Evolutionary conservation across 2,797 vertebrate genomes (phyloP).

Genomic region (Gymnodraco acuticeps): DNA sequence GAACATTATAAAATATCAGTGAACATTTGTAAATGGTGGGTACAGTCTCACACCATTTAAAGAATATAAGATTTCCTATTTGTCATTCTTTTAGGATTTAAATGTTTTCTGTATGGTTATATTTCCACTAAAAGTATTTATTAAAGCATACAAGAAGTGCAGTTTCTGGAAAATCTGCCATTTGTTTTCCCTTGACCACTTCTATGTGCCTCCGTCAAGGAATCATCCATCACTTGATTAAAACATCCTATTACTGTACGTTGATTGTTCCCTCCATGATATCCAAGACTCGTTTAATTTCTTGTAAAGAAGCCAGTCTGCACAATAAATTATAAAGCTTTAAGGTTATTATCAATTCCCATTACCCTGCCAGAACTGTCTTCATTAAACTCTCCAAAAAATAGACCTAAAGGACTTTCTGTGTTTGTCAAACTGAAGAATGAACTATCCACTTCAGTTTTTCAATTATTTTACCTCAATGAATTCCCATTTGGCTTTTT

Average conservation of each 20-base stretch:
- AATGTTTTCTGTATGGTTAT: not conserved
- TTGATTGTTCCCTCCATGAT: constrained; percentile 5
- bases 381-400: constrained; percentile 11
- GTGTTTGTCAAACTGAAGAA: constrained; percentile 13
- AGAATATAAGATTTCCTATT: not conserved
- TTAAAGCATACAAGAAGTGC: not conserved
- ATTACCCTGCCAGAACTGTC: not conserved
- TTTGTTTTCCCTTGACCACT: not conserved
- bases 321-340: not conserved
- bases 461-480: not conserved
- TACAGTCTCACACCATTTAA: not conserved
- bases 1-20: not conserved
- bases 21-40: not conserved
- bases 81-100: not conserved
- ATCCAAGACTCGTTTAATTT: constrained; percentile 3
- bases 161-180: not conserved
- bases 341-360: constrained; percentile 7
- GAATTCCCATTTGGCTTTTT: not conserved
- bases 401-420: constrained; percentile 7
- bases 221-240: constrained; percentile 30
- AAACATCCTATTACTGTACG: constrained; percentile 31
- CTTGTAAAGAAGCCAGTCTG: not conserved
- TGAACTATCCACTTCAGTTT: not conserved
- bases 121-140: not conserved
- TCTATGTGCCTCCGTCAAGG: not conserved